Evolutionary conservation across 2,888 invertebrate genomes (phyloP).

Genomic region (Carcina quercana): DNA sequence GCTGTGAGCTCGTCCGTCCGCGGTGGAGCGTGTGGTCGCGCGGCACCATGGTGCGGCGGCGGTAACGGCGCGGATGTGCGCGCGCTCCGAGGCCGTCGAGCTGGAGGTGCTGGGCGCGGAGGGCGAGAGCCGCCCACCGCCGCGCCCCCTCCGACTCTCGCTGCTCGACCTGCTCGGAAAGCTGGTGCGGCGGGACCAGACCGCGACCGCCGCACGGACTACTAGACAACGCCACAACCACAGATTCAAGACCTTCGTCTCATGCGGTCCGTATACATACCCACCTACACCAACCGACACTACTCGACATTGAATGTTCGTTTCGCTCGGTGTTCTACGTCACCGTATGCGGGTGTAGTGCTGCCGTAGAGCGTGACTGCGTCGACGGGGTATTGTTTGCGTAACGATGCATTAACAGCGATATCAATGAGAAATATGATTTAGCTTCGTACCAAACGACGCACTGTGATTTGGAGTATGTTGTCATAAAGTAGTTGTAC

Average conservation of each 20-base stretch:
- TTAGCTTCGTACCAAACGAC: not conserved
- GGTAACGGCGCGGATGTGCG: conserved; percentile 84
- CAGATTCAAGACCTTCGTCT: conserved; percentile 69
- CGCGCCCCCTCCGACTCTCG: conserved; percentile 81
- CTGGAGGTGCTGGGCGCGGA: conserved; percentile 86
- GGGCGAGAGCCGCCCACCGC: conserved; percentile 82
- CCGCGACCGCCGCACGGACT: conserved; percentile 56
- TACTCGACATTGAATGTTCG: conserved; percentile 17
- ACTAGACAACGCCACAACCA: conserved; percentile 74
- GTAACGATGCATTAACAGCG: conserved; percentile 17
- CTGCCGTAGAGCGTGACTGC: conserved; percentile 13
- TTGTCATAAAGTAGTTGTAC: no score
- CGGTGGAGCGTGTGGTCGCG: conserved; percentile 39
- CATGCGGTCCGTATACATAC: conserved; percentile 55
- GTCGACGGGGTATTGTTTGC: conserved; percentile 21
- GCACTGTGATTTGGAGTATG: not conserved
- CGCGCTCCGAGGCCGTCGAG: conserved; percentile 85
- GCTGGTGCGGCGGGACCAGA: conserved; percentile 71
- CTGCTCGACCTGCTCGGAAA: conserved; percentile 78
- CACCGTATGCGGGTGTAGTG: conserved; percentile 13
- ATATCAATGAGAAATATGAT: not conserved
- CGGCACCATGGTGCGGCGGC: conserved; percentile 70
- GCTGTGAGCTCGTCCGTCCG: conserved; percentile 30
- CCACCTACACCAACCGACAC: conserved; percentile 22
- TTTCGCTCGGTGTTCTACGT: conserved; percentile 16